phyloP scores from a whole-genome alignment of 2,888 invertebrate genomes.

The Patella pellucida region DNA sequence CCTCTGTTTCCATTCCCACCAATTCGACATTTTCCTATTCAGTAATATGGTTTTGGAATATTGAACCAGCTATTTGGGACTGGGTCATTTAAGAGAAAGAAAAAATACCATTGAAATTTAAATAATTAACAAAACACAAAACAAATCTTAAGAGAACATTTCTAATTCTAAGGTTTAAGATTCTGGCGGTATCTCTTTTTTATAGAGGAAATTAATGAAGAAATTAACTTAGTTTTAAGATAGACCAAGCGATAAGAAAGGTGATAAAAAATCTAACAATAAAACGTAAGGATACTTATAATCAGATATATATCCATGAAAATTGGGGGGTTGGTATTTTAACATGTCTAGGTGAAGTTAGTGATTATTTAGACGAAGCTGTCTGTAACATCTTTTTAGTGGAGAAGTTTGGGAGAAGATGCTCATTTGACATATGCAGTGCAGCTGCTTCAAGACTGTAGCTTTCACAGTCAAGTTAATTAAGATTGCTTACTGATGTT shows the following conservation, averaged over 20 bases:
- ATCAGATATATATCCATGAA: neutral
- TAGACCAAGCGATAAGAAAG: neutral
- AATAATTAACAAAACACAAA: no score
- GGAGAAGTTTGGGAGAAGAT: no score
- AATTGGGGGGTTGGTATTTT: neutral
- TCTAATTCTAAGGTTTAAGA: no score
- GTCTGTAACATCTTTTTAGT: no score
- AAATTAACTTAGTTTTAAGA: constrained; percentile 8
- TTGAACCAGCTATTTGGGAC: no score
- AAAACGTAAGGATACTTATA: constrained; percentile 4
- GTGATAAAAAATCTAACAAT: constrained; percentile 2
- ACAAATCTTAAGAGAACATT: no score
- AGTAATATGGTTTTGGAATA: no score
- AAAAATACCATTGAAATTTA: no score
- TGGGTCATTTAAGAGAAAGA: no score
- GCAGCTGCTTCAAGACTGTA: neutral
- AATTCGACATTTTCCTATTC: no score
- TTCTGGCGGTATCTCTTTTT: no score
- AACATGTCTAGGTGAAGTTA: neutral
- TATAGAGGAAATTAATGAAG: neutral
- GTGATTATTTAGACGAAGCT: neutral
- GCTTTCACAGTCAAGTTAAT: constrained; percentile 17
- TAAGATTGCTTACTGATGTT: constrained; percentile 22
- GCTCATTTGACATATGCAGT: neutral
- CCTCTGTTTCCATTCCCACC: neutral